These are phyloP conservation scores for Porites cylindrica DNA, from an alignment of 92 coral and sea anemone species.

Conservation along the genomic window DNA sequence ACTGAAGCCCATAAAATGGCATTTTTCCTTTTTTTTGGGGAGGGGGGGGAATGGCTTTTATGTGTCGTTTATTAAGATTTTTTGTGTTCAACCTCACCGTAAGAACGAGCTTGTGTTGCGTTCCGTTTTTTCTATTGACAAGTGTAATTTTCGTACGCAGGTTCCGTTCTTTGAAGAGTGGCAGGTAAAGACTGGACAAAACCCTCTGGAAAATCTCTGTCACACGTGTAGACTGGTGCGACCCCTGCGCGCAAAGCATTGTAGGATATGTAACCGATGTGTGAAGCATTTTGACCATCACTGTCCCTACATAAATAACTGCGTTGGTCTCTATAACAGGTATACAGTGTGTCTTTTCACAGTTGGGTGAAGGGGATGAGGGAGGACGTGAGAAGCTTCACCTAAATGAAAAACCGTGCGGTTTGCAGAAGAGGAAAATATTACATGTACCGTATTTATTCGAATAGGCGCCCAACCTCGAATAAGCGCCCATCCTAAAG, in stretches of 20 bases:
- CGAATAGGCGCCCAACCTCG: too few relatives aligned
- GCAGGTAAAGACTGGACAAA: constrained; percentile 88
- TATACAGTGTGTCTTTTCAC: neutral
- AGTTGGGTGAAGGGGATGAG: too few relatives aligned
- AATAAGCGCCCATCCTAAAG: too few relatives aligned
- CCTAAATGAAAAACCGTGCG: too few relatives aligned
- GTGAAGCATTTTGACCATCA: constrained; percentile 97
- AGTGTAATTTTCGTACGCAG: constrained; percentile 18
- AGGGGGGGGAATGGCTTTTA: too few relatives aligned
- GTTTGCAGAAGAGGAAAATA: too few relatives aligned
- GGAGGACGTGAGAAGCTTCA: too few relatives aligned
- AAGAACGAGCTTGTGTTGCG: neutral
- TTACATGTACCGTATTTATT: too few relatives aligned
- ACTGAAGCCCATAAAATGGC: too few relatives aligned
- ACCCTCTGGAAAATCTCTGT: constrained; percentile 91
- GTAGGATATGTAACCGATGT: constrained; percentile 97
- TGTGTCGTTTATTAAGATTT: too few relatives aligned
- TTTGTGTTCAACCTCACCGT: neutral
- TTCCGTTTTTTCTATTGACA: too few relatives aligned
- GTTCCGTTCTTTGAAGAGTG: constrained; percentile 90
- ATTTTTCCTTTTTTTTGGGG: too few relatives aligned
- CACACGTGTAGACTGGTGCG: constrained; percentile 98
- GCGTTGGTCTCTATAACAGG: constrained; percentile 95
- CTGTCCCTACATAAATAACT: constrained; percentile 98
- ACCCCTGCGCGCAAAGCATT: constrained; percentile 97